phyloP scores from a whole-genome alignment of 1,140 invertebrate genomes.

The Chironomus striatipennis region DNA sequence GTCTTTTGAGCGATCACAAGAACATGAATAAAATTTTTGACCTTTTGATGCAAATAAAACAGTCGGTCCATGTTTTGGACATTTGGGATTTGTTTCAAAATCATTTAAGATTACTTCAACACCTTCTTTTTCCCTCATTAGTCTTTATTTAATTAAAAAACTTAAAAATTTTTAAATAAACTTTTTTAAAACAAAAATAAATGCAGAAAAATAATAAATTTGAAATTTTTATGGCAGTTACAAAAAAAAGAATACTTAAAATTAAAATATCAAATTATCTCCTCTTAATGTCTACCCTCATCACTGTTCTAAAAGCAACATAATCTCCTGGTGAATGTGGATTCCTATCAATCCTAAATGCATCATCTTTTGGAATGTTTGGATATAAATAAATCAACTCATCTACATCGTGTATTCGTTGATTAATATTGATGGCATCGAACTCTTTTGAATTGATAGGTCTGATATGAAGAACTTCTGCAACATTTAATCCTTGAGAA shows the following conservation, averaged over 20 bases:
- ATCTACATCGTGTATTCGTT: not conserved
- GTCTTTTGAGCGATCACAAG: conserved; percentile 67
- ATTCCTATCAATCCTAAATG: not conserved
- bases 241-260: not conserved
- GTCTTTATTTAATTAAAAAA: conserved; percentile 9
- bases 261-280: not conserved
- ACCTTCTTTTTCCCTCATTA: conserved; percentile 30
- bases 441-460: not conserved
- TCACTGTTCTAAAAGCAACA: not conserved
- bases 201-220: not conserved
- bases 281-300: not conserved
- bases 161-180: not conserved
- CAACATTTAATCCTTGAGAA: no score
- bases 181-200: not conserved
- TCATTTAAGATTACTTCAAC: conserved; percentile 41
- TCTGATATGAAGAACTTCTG: not conserved
- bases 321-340: not conserved
- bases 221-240: not conserved
- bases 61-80: conserved; percentile 54
- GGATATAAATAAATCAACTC: not conserved
- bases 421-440: not conserved
- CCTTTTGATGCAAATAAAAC: conserved; percentile 52
- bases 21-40: conserved; percentile 63
- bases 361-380: not conserved
- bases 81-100: conserved; percentile 44